Base-by-base conservation (phyloP, 2,113 vertebrate genomes). In the Sturnira hondurensis region DNA sequence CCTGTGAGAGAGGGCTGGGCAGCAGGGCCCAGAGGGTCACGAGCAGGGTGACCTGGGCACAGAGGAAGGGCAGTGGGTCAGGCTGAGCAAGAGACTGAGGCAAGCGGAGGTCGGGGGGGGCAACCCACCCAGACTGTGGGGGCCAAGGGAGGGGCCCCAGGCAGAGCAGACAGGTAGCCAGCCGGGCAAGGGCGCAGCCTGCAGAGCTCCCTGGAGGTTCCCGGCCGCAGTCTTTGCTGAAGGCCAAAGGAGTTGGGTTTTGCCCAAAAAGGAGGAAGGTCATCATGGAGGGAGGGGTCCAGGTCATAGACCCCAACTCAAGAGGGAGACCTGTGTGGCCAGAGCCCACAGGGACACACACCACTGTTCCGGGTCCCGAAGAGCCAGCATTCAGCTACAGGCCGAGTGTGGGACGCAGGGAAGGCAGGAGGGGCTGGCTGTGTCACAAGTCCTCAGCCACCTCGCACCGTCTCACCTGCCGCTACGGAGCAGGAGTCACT, bases 251-350 rank as follows among this genome's bases (percentile, higher is more conserved):
- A 36, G 71, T 83, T 77, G 17, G 33, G 43, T 16, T 67, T 76
- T 33, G 71, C 86, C 82, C 94, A 86, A 26, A 17, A 43, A 38
- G 58, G 19, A 82, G 61, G 90, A 85, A 76, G 61, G 71, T 15
- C 12, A 33, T 70, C 43, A 1, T 11, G 26, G 14, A 89, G 17
- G 81, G 63, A 68, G 31, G 31, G 87, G 90, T 77, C 81, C 63
- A 15, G 36, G 7, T 17, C 8, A 11, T 3, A 36, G 82, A 90
- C 90, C 93, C 92, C 63, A 80, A 26, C 96, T 96, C 97, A 77
- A 73, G 97, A 96, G 97, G 84, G 93, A 93, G 97, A 96, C 97
- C 97, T 36, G 22, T 20, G 13, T 33, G 78, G 68, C 93, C 91
- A 61, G 58, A 67, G 81, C 81, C 70, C 3, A 0, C 9, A n/a